Base-by-base conservation (phyloP, 1,140 invertebrate species). In the Streblospio benedicti region DNA sequence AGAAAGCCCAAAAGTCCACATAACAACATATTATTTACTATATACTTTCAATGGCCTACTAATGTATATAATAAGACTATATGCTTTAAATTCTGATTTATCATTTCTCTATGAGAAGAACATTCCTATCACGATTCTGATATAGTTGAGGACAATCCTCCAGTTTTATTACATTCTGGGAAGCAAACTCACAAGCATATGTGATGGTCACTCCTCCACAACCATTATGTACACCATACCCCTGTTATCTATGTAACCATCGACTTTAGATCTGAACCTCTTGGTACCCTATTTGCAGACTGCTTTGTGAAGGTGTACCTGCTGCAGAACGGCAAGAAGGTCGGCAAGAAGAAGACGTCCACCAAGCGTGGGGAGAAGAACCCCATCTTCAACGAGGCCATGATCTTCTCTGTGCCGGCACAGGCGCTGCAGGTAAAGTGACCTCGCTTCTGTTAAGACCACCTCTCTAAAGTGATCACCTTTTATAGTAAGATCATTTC, bases 381-480 rank as follows among this genome's bases (percentile, higher is more conserved):
- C 69, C 86, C 86, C 1, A 87, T 87, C 47, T 89, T 87, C 73
- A 89, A 89, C 70, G 87, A 88, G 71, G 83, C 86, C 0, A 87
- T 89, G 78, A 88, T 87, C 63, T 88, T 89, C 71, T 86, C 81
- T 61, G 83, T 89, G 25, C 85, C 86, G 64, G 82, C 83, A 6
- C 82, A 85, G 60, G 75, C 81, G 47, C 67, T 86, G 59, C 82
- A 84, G 77, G 84, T 85, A 76, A 64, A 57, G 44, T 16, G 38
- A 20, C 58, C 18, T 57, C 14, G 2, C 25, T 28, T 2, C 59
- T 9, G 12, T 27, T 28, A 1, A 23, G 16, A 12, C n/a, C 35
- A 38, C 9, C 9, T 38, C 9, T 38, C n/a, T n/a, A n/a, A n/a
- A n/a, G n/a, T n/a, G n/a, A n/a, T n/a, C n/a, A n/a, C n/a, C n/a